Conservation (phyloP, 2,888 invertebrate species). For the Frankliniella intonsa region DNA sequence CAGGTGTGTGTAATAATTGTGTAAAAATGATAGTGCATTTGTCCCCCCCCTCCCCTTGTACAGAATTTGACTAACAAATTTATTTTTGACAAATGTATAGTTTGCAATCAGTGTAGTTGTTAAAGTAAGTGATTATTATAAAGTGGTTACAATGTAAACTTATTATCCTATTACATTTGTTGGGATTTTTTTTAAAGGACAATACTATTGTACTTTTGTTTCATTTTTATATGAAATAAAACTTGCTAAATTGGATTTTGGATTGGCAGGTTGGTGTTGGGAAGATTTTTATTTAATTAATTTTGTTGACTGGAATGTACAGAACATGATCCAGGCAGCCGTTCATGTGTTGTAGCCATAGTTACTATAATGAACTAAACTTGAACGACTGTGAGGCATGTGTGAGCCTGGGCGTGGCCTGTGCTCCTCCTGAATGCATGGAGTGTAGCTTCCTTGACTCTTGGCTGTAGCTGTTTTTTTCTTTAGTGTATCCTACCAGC, state of each 20-base stretch:
- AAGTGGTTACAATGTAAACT: constrained; percentile 23
- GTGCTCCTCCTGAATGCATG: constrained; percentile 12
- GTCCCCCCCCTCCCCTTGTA: constrained; percentile 21
- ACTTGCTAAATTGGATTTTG: constrained; percentile 23
- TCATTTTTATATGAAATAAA: constrained; percentile 24
- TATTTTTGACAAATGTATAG: constrained; percentile 27
- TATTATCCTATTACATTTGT: constrained; percentile 27
- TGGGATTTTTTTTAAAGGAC: constrained; percentile 26
- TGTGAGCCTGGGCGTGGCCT: constrained; percentile 10
- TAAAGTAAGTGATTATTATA: constrained; percentile 24
- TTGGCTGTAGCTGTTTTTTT: constrained; percentile 11
- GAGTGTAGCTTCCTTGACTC: constrained; percentile 11
- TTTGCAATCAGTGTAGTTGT: constrained; percentile 26
- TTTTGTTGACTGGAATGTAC: constrained; percentile 23
- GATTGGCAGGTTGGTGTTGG: constrained; percentile 26
- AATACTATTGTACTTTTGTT: constrained; percentile 27
- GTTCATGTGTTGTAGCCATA: constrained; percentile 19
- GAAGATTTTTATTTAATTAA: constrained; percentile 27
- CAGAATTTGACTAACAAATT: constrained; percentile 25
- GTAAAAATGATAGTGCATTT: constrained; percentile 23
- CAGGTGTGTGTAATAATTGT: constrained; percentile 25
- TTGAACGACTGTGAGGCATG: constrained; percentile 19
- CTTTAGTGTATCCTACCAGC: constrained; percentile 23
- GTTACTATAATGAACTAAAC: neutral
- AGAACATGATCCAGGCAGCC: constrained; percentile 23